Evolutionary conservation across 2,113 vertebrate species (phyloP).

Genomic region (Halichoeres trimaculatus): DNA sequence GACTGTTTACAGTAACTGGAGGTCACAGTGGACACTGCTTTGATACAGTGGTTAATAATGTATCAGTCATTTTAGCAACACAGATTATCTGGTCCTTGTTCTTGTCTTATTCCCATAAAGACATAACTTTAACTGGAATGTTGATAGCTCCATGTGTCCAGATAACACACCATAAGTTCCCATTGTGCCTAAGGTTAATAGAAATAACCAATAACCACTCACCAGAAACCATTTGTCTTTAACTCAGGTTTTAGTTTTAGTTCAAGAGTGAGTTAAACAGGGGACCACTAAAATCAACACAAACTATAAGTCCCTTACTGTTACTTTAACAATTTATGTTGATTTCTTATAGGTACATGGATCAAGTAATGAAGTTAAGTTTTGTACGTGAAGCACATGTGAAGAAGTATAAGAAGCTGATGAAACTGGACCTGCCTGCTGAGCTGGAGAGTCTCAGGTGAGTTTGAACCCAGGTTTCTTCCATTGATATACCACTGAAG

Average conservation of each 20-base stretch:
- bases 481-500: neutral
- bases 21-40: too few species aligned
- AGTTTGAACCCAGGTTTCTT: slow-evolving; percentile 20
- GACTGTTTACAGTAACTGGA: too few species aligned
- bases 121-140: neutral
- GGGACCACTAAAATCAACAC: too few species aligned
- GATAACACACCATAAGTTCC: too few species aligned
- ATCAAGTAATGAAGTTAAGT: slow-evolving; percentile 87
- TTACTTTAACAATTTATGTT: neutral
- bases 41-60: neutral
- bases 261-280: neutral
- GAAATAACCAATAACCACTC: neutral
- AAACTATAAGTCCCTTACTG: neutral
- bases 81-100: neutral
- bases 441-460: slow-evolving; percentile 90
- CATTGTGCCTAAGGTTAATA: neutral
- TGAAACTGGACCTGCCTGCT: slow-evolving; percentile 83
- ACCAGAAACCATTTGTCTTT: neutral
- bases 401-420: slow-evolving; percentile 87
- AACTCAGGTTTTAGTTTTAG: neutral
- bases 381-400: slow-evolving; percentile 83
- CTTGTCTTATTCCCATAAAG: neutral
- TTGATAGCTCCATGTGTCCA: neutral
- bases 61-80: neutral
- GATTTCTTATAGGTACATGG: slow-evolving; percentile 86